Conservation (phyloP, 2,113 vertebrate species). For the Notothenia rossii region DNA sequence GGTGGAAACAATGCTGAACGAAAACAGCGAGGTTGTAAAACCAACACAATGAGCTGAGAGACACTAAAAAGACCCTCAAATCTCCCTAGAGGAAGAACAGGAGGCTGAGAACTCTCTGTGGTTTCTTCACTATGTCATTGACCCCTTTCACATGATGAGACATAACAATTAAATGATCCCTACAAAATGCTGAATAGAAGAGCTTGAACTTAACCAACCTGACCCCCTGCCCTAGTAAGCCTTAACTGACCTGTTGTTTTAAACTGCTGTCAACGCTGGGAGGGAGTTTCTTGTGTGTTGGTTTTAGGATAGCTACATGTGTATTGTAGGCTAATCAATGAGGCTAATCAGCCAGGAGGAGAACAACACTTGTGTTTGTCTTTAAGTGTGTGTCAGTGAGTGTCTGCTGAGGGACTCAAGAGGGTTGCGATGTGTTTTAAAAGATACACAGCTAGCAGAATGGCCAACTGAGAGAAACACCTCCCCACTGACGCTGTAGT, state of each 20-base stretch:
- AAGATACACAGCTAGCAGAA: slow-evolving; percentile 7
- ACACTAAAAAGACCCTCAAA: slow-evolving; percentile 13
- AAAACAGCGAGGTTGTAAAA: neutral
- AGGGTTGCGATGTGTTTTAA: neutral
- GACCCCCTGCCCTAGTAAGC: neutral
- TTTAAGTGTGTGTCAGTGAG: neutral
- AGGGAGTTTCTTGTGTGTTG: neutral
- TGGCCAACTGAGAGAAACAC: neutral
- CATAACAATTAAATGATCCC: too few species aligned
- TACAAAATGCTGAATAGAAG: neutral
- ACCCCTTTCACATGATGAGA: too few species aligned
- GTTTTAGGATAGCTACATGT: slow-evolving; percentile 5
- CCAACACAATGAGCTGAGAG: slow-evolving; percentile 14
- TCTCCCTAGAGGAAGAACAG: neutral
- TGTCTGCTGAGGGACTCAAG: neutral
- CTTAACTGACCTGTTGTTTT: neutral
- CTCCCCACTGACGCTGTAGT: slow-evolving; percentile 14
- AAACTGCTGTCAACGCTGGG: neutral
- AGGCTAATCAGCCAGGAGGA: slow-evolving; percentile 20
- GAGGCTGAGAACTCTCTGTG: neutral
- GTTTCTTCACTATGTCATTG: too few species aligned
- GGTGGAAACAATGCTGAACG: neutral
- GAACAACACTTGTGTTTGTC: neutral
- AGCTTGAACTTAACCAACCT: too few species aligned
- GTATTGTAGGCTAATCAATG: slow-evolving; percentile 30